Percentiles rank a stretch among this genome's conserved stretches.
Evolutionary conservation across 2,113 vertebrate species (phyloP).

Genomic region (Micromys minutus): DNA sequence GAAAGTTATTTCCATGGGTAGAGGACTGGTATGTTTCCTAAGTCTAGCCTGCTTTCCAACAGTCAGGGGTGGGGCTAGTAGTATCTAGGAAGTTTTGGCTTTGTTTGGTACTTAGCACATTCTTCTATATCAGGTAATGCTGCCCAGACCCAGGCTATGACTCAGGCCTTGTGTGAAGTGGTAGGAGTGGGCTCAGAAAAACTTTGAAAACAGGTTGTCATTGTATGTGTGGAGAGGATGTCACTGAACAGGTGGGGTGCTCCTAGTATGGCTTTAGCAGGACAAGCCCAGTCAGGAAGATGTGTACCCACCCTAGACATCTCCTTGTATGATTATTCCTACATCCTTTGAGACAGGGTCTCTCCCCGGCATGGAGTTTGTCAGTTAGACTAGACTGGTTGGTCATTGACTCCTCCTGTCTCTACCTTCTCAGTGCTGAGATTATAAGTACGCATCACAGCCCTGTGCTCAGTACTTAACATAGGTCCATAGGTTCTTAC

Average conservation of each 20-base stretch:
- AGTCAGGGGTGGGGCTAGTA: not conserved
- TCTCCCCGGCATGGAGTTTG: not conserved
- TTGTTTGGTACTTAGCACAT: not conserved
- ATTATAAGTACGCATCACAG: not conserved
- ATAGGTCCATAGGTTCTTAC: not conserved
- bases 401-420: not conserved
- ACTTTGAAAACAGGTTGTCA: not conserved
- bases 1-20: too few relatives aligned
- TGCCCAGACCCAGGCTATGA: not conserved
- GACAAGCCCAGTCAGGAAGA: not conserved
- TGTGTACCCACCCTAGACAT: not conserved
- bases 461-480: not conserved
- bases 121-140: not conserved
- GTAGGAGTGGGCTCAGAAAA: not conserved
- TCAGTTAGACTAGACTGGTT: not conserved
- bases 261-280: not conserved
- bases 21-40: too few relatives aligned
- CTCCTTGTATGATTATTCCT: not conserved
- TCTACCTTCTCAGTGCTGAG: not conserved
- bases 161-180: not conserved
- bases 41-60: not conserved
- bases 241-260: not conserved
- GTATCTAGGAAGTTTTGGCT: not conserved
- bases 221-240: not conserved
- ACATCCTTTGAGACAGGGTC: not conserved